Percentiles rank a stretch among this genome's conserved stretches.
These are phyloP conservation scores for Emberiza fucata DNA, from an alignment of 2,113 vertebrate genomes.

Conservation along the genomic window DNA sequence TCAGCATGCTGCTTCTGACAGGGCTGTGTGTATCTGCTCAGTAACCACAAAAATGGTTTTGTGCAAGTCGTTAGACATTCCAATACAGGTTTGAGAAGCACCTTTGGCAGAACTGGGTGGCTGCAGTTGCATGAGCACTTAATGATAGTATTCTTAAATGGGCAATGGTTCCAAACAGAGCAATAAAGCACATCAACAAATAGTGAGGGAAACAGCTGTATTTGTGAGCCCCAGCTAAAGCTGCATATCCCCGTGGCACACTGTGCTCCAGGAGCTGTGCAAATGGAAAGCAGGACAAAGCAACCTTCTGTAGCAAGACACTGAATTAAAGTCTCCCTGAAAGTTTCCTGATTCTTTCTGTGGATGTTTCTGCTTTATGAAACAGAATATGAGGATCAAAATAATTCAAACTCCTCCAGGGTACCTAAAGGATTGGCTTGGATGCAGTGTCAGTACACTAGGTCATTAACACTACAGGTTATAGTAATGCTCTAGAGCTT, in stretches of 20 bases:
- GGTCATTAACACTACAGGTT: background rate
- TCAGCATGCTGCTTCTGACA: background rate
- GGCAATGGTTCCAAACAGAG: background rate
- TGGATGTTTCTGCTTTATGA: background rate
- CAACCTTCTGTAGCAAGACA: background rate
- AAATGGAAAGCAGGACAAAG: background rate
- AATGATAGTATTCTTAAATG: background rate
- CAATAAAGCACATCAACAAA: background rate
- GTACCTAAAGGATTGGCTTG: background rate
- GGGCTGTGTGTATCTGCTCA: background rate
- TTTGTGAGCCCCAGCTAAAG: background rate
- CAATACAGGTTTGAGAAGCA: background rate
- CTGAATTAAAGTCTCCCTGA: background rate
- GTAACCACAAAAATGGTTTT: background rate
- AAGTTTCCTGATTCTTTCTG: background rate
- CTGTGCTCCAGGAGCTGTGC: background rate
- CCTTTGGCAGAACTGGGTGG: background rate
- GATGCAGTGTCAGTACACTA: background rate
- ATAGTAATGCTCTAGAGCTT: background rate
- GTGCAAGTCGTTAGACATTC: background rate
- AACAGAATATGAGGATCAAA: background rate
- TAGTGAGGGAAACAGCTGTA: background rate
- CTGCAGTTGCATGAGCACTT: background rate
- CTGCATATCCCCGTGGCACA: background rate
- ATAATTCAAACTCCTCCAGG: background rate